Percentiles rank a stretch among this genome's conserved stretches.
phyloP scores from a whole-genome alignment of 2,888 invertebrate species.

The Adineta ricciae region DNA sequence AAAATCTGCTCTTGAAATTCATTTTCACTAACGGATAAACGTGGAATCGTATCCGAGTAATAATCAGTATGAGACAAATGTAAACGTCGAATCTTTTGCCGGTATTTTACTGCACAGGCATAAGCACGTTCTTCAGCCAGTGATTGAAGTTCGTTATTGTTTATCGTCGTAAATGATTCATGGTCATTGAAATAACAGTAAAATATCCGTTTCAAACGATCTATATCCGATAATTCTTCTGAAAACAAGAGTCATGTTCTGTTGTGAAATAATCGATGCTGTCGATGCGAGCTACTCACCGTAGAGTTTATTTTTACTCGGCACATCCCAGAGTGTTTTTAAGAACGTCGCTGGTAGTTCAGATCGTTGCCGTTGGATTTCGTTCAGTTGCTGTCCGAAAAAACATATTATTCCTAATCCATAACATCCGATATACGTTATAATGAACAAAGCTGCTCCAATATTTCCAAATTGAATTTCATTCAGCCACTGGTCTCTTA shows the following conservation, averaged over 20 bases:
- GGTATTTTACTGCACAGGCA: not conserved
- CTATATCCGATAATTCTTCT: slow-evolving; percentile 1
- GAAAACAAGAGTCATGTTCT: not conserved
- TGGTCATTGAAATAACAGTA: not conserved
- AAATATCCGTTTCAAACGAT: slow-evolving; percentile 6
- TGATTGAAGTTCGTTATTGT: not conserved
- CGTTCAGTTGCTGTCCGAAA: not conserved
- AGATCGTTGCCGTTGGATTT: not conserved
- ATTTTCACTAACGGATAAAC: not conserved
- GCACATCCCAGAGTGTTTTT: not conserved
- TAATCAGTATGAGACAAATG: slow-evolving; percentile 5
- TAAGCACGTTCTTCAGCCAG: not conserved
- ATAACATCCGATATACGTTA: not conserved
- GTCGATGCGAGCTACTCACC: not conserved
- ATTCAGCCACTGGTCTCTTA: not conserved
- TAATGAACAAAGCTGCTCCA: not conserved
- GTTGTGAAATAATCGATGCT: not conserved
- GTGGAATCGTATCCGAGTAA: not conserved
- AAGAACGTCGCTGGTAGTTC: not conserved
- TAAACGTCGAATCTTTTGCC: not conserved
- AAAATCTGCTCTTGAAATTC: not conserved
- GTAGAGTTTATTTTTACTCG: not conserved
- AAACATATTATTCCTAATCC: not conserved
- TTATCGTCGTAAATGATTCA: not conserved
- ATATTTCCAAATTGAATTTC: not conserved